phyloP scores from a whole-genome alignment of 2,113 vertebrate genomes.

The Cavia aperea region DNA sequence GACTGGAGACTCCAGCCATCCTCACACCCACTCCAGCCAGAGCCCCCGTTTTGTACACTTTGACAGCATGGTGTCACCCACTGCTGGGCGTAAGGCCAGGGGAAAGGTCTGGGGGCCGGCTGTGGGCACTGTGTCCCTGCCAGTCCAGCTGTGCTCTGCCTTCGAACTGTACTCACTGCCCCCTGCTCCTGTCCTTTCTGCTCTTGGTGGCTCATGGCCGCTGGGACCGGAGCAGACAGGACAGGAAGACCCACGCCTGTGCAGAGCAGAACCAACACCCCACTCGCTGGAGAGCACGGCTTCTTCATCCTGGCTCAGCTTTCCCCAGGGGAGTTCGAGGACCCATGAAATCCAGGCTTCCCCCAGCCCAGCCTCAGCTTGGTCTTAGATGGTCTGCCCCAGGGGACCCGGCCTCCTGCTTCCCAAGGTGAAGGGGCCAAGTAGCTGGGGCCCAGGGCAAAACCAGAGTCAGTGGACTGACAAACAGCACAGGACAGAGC shows the following conservation, averaged over 20 bases:
- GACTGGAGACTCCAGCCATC: too few relatives aligned
- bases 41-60: too few relatives aligned
- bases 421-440: neutral
- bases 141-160: neutral
- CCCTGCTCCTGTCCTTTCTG: neutral
- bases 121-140: neutral
- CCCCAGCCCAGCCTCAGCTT: neutral
- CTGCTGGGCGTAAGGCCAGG: neutral
- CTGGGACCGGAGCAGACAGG: neutral
- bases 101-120: neutral
- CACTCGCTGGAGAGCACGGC: neutral
- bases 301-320: neutral
- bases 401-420: neutral
- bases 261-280: neutral
- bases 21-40: too few relatives aligned
- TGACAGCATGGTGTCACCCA: neutral
- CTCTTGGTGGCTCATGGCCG: neutral
- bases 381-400: neutral
- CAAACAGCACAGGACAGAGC: neutral
- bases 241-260: neutral
- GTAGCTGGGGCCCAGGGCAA: neutral
- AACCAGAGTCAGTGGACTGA: neutral
- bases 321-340: neutral
- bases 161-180: neutral
- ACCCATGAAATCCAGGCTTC: neutral